phyloP scores from a whole-genome alignment of 2,113 vertebrate species.

The Dasyornis broadbenti region DNA sequence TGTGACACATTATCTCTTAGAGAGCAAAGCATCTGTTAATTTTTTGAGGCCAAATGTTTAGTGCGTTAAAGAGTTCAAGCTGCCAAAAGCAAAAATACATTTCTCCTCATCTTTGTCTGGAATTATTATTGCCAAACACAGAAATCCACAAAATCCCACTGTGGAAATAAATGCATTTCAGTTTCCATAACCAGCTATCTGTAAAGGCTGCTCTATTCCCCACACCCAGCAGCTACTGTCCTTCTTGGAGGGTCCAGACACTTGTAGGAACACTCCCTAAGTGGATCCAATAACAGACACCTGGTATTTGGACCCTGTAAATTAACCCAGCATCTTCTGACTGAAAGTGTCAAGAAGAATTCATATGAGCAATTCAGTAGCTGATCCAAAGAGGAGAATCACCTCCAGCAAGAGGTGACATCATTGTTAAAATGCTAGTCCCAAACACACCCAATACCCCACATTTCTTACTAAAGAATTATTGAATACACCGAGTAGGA shows the following conservation, averaged over 20 bases:
- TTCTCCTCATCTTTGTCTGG: not conserved
- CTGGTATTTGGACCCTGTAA: not conserved
- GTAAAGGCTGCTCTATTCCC: not conserved
- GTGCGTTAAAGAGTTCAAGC: not conserved
- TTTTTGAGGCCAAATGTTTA: not conserved
- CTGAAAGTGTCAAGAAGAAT: not conserved
- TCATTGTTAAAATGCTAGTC: not conserved
- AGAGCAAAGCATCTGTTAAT: not conserved
- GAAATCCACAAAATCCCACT: not conserved
- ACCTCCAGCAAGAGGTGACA: not conserved
- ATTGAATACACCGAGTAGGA: not conserved
- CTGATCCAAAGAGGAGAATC: not conserved
- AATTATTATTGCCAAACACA: not conserved
- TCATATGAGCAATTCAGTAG: accelerated
- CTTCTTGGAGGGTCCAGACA: not conserved
- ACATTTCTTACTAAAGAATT: not conserved
- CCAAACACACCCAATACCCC: not conserved
- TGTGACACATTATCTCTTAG: not conserved
- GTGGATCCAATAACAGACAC: not conserved
- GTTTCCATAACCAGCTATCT: not conserved
- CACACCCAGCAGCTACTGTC: not conserved
- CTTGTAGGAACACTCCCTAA: not conserved
- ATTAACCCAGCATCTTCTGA: not conserved
- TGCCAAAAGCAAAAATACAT: not conserved
- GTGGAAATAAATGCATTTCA: not conserved